Evolutionary conservation across 2,113 vertebrate species (phyloP), one percentile per base, ranked within the genome.

Genomic region (Thamnaconus septentrionalis): DNA sequence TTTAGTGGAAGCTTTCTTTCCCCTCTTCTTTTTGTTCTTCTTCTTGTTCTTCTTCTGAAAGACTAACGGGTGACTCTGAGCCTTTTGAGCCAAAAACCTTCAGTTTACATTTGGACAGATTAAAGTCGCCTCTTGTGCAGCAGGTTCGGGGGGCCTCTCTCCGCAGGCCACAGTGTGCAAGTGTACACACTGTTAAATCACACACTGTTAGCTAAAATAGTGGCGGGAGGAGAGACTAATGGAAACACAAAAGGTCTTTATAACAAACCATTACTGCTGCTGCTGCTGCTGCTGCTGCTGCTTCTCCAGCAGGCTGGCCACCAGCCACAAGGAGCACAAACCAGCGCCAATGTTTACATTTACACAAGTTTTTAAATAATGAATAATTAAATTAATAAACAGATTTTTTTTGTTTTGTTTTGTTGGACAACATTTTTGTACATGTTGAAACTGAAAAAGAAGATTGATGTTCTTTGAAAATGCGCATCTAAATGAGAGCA

Each of bases 241-340:
- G 94, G 94, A 96, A 96, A 95, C 92, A 92, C 93, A 73, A 94
- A 92, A 95, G 93, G 94, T 96, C 94, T 94, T 90, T 88, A 95
- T 97, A 96, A 97, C 95, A 98, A 97, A 96, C 93, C 93, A 94
- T 95, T 95, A 74, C 51, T 49, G 18, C 18, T 3, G 9, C 4
- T 6, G 45, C 8, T 46, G 48, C 66, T 46, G 48, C 66, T 59
- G 93, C 90, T 92, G 61, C 68, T 62, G 94, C 87, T 93, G 92
- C 88, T 77, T 66, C 76, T 81, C 72, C 78, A 41, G 75, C 80
- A 79, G 88, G 88, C 59, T 92, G 94, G 94, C 31, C 11, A 55
- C 61, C 41, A 62, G 73, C 46, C 56, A 56, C 0, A 1, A 57
- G 65, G 52, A 71, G 56, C 56, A 64, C 9, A 58, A 64, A 59